Base-by-base conservation (phyloP, 2,888 invertebrate genomes). In the Xestia xanthographa region DNA sequence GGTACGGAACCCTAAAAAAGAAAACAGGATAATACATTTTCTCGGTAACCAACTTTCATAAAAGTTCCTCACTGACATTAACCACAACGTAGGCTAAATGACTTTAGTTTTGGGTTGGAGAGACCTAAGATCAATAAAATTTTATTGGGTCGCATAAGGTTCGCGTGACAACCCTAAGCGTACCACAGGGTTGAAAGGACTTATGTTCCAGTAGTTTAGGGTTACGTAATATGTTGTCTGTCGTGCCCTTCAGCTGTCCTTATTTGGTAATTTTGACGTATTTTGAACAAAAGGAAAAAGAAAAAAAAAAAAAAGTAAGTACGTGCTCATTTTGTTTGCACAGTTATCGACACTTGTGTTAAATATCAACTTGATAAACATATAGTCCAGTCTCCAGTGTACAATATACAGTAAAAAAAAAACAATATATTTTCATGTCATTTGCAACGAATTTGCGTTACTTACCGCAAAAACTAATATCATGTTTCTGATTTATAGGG, bases 91-190 rank as follows among this genome's bases (percentile, higher is more conserved):
- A 66, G 45, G 58, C 79, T 80, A 79, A 83, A 87, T 80, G 66
- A 88, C 88, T 84, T 82, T 82, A 87, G 86, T 88, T 88, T 77
- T 69, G 72, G 85, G 72, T 70, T 73, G 26, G 58, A 70, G 71
- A 79, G 67, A 77, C 80, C 83, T 81, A 81, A 80, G 80, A 85
- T 85, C 85, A 83, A 87, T 87, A 87, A 85, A 81, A 86, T 79
- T 88, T 86, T 85, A 87, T 88, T 80, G 73, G 81, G 66, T 73
- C 83, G 79, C 83, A 83, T 85, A 83, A 77, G 69, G 78, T 71
- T 82, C 50, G 75, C 82, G 82, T 85, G 85, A 75, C 87, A 85
- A 45, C 76, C 81, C 83, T 85, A 65, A 66, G 29, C 65, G 63
- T 56, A 68, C 73, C 72, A 66, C 77, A 79, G 72, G 60, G 72